Base-by-base conservation (phyloP, 2,888 invertebrate genomes). In the Hirtodrosophila cameraria region DNA sequence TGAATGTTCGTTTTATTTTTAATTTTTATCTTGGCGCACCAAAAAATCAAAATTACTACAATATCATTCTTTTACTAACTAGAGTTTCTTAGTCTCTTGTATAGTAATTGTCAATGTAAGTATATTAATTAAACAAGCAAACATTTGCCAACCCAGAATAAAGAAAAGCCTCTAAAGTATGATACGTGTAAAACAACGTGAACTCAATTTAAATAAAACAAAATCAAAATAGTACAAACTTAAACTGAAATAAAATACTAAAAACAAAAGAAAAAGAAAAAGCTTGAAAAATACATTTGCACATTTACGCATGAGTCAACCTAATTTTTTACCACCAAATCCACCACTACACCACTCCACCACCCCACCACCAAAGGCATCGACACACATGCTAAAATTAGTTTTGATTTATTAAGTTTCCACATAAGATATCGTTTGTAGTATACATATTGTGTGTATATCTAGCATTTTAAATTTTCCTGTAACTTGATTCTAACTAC, bases 201-300 rank as follows among this genome's bases (percentile, higher is more conserved):
- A 60, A 69, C 42, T 42, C 43, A 65, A 66, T 60, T 55, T 50
- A 79, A 82, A 49, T 25, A 65, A 63, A n/a, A 23, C 7, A 23
- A 75, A 58, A 41, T 42, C 57, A 62, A 63, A 58, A 39, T 53
- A 55, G 45, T 59, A 72, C 45, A 45, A 66, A 61, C 12, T 36
- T 46, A 57, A 46, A 48, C 33, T 16, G 43, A 50, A 54, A 28
- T 46, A 57, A 15, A 43, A 48, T 39, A 38, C 5, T 31, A 53
- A 53, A 55, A 43, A 64, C 49, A 42, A 35, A 46, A 53, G 36
- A 33, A 39, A 31, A 72, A 77, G 53, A 61, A 75, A 71, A 73
- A 85, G 90, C 89, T 90, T 89, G 88, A 88, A 89, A 90, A 90
- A 90, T 90, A 90, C 90, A 90, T 90, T 91, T 90, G 91, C 90